Percentiles rank a stretch among this genome's conserved stretches.
These are phyloP conservation scores for Tromatobia lineatoria DNA, from an alignment of 2,888 invertebrate species.

Conservation along the genomic window DNA sequence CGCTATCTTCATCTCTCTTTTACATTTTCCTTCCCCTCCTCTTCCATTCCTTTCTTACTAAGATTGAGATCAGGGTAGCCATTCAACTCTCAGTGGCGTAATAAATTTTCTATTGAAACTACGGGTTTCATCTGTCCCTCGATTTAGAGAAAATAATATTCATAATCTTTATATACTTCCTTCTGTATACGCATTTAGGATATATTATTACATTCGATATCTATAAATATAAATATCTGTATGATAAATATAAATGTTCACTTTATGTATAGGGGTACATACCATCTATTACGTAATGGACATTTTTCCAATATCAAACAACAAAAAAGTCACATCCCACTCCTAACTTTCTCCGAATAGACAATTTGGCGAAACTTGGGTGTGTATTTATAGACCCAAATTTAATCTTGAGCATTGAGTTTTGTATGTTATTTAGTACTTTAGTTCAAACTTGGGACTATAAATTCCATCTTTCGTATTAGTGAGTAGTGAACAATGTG, in stretches of 20 bases:
- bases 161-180: not conserved
- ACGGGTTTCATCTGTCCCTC: not conserved
- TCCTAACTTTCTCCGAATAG: too few relatives aligned
- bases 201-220: not conserved
- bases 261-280: not conserved
- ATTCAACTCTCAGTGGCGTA: conserved; percentile 15
- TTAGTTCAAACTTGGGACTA: too few relatives aligned
- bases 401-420: not conserved
- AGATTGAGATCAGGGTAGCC: conserved; percentile 10
- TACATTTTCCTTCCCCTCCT: not conserved
- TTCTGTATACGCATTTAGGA: not conserved
- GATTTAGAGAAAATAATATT: not conserved
- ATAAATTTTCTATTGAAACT: conserved; percentile 39
- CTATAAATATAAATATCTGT: not conserved
- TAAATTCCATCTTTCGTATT: too few relatives aligned
- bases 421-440: too few relatives aligned
- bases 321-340: not conserved
- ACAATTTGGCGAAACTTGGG: not conserved
- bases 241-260: not conserved
- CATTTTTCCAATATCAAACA: not conserved
- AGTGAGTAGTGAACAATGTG: too few relatives aligned
- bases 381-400: not conserved
- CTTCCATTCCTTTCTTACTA: not conserved
- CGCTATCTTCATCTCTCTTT: conserved; percentile 4
- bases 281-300: not conserved